Evolutionary conservation across 2,113 vertebrate species (phyloP).

Genomic region (Felis chaus): DNA sequence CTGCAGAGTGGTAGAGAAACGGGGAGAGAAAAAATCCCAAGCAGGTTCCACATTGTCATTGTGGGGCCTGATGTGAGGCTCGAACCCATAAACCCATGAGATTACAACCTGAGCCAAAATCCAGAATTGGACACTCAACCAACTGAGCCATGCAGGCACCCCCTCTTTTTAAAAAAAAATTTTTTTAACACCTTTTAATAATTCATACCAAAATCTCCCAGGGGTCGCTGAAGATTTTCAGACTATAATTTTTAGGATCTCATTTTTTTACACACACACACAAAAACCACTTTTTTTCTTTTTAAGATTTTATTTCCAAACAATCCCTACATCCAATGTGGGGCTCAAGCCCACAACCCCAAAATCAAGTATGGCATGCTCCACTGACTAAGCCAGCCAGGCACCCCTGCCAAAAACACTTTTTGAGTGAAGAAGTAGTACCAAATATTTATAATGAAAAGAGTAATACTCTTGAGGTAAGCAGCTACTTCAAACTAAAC

Average conservation of each 20-base stretch:
- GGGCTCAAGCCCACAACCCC: no score
- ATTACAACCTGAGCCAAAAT: background rate
- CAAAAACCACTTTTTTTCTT: no score
- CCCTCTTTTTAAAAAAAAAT: no score
- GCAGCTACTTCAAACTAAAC: background rate
- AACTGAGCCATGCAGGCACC: background rate
- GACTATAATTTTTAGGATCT: background rate
- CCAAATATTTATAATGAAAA: background rate
- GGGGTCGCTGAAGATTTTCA: background rate
- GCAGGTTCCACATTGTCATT: background rate
- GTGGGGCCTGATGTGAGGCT: background rate
- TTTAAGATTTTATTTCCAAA: no score
- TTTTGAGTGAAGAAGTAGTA: background rate
- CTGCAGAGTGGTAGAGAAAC: background rate
- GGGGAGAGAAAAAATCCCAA: background rate
- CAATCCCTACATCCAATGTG: no score
- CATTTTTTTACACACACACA: background rate
- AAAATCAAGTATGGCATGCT: no score
- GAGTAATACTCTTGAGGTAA: background rate
- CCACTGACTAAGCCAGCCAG: no score
- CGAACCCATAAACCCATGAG: background rate
- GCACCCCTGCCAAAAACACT: background rate
- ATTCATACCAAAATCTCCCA: background rate
- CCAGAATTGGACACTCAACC: background rate
- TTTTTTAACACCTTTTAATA: background rate